These are phyloP conservation scores for Xanthorhoe designata DNA, from an alignment of 2,888 invertebrate species.

Conservation along the genomic window DNA sequence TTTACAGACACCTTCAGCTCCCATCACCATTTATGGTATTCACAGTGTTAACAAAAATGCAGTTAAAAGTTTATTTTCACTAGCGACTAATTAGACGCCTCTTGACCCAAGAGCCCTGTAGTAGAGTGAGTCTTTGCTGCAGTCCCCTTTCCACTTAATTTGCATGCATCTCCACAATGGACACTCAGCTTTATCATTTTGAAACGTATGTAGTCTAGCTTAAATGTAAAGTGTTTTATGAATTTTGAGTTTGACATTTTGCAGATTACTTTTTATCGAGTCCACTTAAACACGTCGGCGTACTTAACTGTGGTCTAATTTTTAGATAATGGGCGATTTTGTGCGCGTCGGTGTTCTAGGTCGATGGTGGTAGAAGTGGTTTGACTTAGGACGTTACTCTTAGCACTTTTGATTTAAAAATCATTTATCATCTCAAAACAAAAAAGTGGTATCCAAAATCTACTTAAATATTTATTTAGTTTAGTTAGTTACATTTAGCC, in stretches of 20 bases:
- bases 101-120: conserved; percentile 55
- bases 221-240: neutral
- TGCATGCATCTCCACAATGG: conserved; percentile 43
- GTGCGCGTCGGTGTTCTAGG: neutral
- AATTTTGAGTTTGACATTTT: neutral
- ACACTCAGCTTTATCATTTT: conserved; percentile 24
- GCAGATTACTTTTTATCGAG: neutral
- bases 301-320: neutral
- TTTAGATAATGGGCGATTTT: neutral
- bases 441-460: too few species aligned
- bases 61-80: conserved; percentile 41
- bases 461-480: too few species aligned
- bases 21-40: neutral
- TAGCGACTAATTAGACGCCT: conserved; percentile 58
- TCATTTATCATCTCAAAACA: too few species aligned
- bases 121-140: conserved; percentile 53
- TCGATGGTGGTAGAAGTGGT: neutral
- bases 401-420: neutral
- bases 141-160: conserved; percentile 53
- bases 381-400: neutral
- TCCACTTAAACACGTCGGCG: neutral
- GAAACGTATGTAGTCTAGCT: neutral
- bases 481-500: too few species aligned
- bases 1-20: neutral
- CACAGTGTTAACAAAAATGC: neutral